phyloP scores from a whole-genome alignment of 2,888 invertebrate species.

The Tenthredo scrophulariae region DNA sequence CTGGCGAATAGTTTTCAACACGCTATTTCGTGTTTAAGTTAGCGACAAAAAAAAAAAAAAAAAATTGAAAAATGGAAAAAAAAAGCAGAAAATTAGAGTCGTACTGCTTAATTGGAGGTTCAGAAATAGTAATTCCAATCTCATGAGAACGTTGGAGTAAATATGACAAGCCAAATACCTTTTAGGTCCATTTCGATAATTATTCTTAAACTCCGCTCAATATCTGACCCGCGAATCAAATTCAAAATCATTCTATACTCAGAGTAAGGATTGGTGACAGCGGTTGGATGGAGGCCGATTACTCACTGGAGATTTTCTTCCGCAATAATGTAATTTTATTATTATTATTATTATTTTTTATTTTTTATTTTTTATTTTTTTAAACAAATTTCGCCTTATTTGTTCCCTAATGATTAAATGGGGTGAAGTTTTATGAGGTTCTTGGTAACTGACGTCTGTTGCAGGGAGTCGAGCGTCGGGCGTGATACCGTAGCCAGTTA shows the following conservation, averaged over 20 bases:
- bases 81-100: neutral
- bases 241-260: neutral
- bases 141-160: neutral
- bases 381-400: neutral
- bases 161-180: neutral
- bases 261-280: neutral
- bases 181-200: neutral
- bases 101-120: neutral
- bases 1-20: neutral
- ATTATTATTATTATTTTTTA: neutral
- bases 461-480: neutral
- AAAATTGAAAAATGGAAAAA: too few relatives aligned
- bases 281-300: neutral
- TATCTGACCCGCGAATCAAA: neutral
- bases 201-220: neutral
- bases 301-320: neutral
- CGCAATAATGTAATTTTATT: neutral
- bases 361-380: neutral
- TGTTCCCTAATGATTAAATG: neutral
- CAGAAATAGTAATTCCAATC: neutral
- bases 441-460: slow-evolving; percentile 7
- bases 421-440: slow-evolving; percentile 16
- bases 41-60: neutral
- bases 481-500: slow-evolving; percentile 16
- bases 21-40: neutral